Evolutionary conservation across 2,888 invertebrate genomes (phyloP), one percentile per base, ranked within the genome.

Genomic region (Lordiphosa andalusiaca): DNA sequence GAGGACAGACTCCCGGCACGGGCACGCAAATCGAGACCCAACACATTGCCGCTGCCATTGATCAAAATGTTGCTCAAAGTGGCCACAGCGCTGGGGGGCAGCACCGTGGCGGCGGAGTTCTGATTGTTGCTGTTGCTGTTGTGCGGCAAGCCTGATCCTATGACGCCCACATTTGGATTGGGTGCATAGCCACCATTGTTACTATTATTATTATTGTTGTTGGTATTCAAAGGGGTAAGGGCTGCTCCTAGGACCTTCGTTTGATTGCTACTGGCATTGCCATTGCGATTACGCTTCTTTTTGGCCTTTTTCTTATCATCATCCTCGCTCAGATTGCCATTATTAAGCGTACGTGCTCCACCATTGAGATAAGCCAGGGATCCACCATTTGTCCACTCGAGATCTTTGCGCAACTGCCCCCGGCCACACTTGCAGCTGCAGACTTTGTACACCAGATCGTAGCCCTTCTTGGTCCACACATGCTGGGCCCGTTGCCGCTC

Each of bases 381-480:
- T 13, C 61, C 37, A 37, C 61, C 37, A 37, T 58, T 1, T 92
- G 91, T 9, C 95, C 98, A 98, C 88, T 98, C 96, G 49, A 97
- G 91, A 90, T 98, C 98, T 90, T 98, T 98, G 87, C 97, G 95
- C 77, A 98, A 90, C 86, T 98, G 97, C 5, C 98, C 98, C 30
- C 96, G 92, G 3, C 95, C 95, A 90, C 98, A 98, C 69, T 95
- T 94, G 90, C 98, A 98, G 38, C 95, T 95, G 91, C 98, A 98
- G 6, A 96, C 97, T 86, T 97, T 98, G 90, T 95, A 98, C 6
- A 97, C 97, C 88, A 98, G 90, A 90, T 98, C 98, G 91, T 98
- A 98, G 52, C 98, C 98, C 90, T 98, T 98, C 90, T 98, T 98
- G 55, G 98, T 97, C 98, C 98, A 98, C 59, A 98, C 91, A 90